Evolutionary conservation across 2,113 vertebrate species (phyloP).

Genomic region (Zosterops lateralis): DNA sequence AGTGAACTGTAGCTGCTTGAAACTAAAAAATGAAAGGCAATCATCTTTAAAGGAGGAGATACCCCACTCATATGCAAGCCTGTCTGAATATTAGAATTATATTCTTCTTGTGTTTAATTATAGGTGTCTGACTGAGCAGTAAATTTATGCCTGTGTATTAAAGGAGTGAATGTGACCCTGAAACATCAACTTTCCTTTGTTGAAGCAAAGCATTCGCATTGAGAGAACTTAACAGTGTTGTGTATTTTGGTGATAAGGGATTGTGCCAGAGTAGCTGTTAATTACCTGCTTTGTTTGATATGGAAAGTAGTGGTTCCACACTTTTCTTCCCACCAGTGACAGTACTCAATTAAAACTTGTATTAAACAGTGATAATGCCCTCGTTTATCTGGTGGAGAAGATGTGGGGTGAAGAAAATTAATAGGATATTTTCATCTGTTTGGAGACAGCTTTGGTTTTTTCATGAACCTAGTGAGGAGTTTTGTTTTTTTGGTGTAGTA

Average conservation of each 20-base stretch:
- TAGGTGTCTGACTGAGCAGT: constrained; percentile 76
- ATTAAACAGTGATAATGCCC: constrained; percentile 64
- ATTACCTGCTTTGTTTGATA: constrained; percentile 80
- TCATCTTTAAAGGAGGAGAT: constrained; percentile 71
- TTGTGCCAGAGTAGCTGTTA: constrained; percentile 74
- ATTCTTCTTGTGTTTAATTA: constrained; percentile 77
- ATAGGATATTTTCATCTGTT: constrained; percentile 23
- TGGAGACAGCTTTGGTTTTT: background rate
- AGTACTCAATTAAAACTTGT: constrained; percentile 70
- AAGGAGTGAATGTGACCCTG: constrained; percentile 76
- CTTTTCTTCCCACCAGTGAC: constrained; percentile 62
- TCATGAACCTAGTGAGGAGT: background rate
- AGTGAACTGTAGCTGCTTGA: constrained; percentile 79
- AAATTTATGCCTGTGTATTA: constrained; percentile 71
- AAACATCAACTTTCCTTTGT: constrained; percentile 71
- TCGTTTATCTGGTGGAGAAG: constrained; percentile 47
- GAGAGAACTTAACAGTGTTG: constrained; percentile 70
- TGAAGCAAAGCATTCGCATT: constrained; percentile 55
- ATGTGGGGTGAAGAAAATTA: constrained; percentile 58
- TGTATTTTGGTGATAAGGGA: constrained; percentile 77
- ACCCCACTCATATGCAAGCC: constrained; percentile 42
- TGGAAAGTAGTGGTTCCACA: constrained; percentile 63
- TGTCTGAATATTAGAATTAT: constrained; percentile 73
- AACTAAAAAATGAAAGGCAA: constrained; percentile 77
- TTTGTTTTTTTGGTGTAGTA: background rate